A percentile compares a stretch with the other conserved stretches of the same genome.
These are phyloP conservation scores for Pammene aurita DNA, from an alignment of 2,888 invertebrate genomes.

Conservation along the genomic window DNA sequence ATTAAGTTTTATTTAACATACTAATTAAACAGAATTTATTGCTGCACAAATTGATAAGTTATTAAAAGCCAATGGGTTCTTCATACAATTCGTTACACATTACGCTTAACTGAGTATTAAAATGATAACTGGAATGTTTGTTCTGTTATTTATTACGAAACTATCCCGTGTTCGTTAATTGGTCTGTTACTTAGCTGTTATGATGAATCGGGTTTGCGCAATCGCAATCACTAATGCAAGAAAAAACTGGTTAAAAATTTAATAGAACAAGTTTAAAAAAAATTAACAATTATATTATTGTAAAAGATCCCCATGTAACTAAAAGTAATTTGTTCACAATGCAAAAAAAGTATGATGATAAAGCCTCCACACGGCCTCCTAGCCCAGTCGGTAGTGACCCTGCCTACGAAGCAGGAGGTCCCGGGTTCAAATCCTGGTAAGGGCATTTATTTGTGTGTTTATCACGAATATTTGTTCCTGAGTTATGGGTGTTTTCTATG, in stretches of 20 bases:
- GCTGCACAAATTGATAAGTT: background rate
- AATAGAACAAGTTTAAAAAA: constrained; percentile 1
- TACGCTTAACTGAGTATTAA: constrained; percentile 45
- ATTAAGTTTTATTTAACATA: too few relatives aligned
- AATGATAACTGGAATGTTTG: constrained; percentile 60
- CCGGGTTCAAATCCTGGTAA: too few relatives aligned
- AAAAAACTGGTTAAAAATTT: constrained; percentile 18
- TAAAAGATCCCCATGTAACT: background rate
- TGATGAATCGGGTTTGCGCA: constrained; percentile 53
- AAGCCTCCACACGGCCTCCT: too few relatives aligned
- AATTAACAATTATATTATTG: background rate
- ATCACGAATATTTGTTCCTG: too few relatives aligned
- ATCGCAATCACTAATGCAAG: constrained; percentile 36
- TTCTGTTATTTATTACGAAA: constrained; percentile 58
- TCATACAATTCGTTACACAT: background rate
- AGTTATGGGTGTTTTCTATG: too few relatives aligned
- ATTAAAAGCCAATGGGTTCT: constrained; percentile 2
- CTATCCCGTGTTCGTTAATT: constrained; percentile 53
- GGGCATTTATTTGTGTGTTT: too few relatives aligned
- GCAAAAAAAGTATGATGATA: too few relatives aligned
- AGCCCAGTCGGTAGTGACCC: too few relatives aligned
- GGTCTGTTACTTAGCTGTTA: constrained; percentile 49
- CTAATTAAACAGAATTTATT: background rate
- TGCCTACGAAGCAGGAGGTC: too few relatives aligned
- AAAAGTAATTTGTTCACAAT: too few relatives aligned